Conservation (phyloP, 2,888 invertebrate species). For the Apantesis nais region DNA sequence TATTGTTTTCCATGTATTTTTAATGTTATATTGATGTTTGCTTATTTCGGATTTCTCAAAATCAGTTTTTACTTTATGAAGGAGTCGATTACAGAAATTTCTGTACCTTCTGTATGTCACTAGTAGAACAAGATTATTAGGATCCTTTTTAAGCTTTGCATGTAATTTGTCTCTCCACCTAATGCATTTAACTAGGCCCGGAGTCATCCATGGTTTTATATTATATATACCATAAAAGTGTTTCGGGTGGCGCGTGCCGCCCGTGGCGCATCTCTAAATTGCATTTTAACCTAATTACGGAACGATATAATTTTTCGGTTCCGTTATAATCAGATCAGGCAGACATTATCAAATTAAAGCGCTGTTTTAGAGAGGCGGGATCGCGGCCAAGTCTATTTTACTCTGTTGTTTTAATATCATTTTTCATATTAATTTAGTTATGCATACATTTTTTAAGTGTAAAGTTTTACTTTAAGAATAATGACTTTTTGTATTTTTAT, state of each 20-base stretch:
- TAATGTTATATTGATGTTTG: too few relatives aligned
- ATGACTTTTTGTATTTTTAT: too few relatives aligned
- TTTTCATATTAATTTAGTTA: constrained; percentile 52
- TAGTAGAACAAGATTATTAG: too few relatives aligned
- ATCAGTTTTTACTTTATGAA: too few relatives aligned
- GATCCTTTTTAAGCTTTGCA: too few relatives aligned
- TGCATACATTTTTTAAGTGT: constrained; percentile 21
- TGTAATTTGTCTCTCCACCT: too few relatives aligned
- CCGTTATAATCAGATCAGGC: constrained; percentile 80
- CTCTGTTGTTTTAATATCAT: constrained; percentile 51
- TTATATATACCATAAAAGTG: constrained; percentile 68
- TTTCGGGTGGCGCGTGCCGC: constrained; percentile 67
- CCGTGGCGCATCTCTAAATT: constrained; percentile 82
- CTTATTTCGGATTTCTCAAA: too few relatives aligned
- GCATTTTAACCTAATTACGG: constrained; percentile 84
- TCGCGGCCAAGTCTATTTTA: constrained; percentile 43
- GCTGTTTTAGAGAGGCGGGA: constrained; percentile 72
- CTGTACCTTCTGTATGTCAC: too few relatives aligned
- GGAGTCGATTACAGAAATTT: too few relatives aligned
- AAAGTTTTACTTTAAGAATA: background rate
- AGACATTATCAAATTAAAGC: constrained; percentile 81
- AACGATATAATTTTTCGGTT: constrained; percentile 85
- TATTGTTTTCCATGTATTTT: too few relatives aligned
- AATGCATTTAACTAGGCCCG: too few relatives aligned
- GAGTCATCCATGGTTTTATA: too few relatives aligned